These are phyloP conservation scores for Orthonyx spaldingii DNA, from an alignment of 2,113 vertebrate species.

Conservation along the genomic window DNA sequence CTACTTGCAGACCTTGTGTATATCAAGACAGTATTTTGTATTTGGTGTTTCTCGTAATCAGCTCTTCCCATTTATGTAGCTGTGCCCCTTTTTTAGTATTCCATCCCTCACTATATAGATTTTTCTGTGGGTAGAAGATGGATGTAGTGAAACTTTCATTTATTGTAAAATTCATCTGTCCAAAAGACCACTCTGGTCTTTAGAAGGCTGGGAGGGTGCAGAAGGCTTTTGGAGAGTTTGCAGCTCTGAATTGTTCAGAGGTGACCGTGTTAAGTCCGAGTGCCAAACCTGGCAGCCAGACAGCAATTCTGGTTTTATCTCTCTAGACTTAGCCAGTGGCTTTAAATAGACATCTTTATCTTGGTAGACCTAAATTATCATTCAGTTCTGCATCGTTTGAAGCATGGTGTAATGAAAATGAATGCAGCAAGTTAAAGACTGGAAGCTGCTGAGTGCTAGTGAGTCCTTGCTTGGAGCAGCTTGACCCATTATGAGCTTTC, in stretches of 20 bases:
- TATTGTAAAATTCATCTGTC: not conserved
- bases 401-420: not conserved
- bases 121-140: not conserved
- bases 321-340: not conserved
- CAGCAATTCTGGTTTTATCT: not conserved
- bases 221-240: not conserved
- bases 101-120: not conserved
- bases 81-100: not conserved
- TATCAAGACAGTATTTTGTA: not conserved
- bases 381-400: not conserved
- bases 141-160: fast-evolving
- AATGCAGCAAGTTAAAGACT: not conserved
- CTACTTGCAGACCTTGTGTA: not conserved
- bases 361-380: not conserved
- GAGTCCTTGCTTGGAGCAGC: not conserved
- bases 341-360: not conserved
- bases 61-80: not conserved
- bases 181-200: not conserved
- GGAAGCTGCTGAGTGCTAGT: not conserved
- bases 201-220: not conserved
- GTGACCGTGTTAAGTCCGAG: not conserved
- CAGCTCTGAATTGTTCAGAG: not conserved
- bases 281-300: not conserved
- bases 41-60: not conserved
- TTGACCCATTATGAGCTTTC: not conserved